phyloP scores from a whole-genome alignment of 37 sponge, comb jelly and placozoan genomes.

The Oscarella lobularis region DNA sequence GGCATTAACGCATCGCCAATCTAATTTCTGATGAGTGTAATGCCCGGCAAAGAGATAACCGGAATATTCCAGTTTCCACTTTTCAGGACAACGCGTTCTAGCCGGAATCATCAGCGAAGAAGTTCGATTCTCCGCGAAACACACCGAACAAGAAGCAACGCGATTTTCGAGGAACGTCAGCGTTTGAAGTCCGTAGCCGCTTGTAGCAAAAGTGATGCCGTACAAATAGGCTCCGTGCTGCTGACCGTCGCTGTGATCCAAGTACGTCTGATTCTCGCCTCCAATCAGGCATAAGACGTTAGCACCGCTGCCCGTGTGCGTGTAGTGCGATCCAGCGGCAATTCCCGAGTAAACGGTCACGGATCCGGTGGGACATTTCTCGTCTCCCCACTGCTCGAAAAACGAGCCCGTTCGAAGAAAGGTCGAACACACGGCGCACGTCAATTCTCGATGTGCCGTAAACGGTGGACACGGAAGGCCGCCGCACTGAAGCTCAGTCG shows the following conservation, averaged over 20 bases:
- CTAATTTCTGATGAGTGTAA: neutral
- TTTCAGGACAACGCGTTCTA: neutral
- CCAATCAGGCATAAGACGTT: neutral
- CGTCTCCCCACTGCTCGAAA: neutral
- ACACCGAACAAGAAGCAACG: slow-evolving; percentile 8
- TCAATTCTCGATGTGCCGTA: neutral
- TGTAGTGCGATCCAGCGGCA: neutral
- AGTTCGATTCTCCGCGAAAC: neutral
- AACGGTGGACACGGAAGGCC: slow-evolving; percentile 1
- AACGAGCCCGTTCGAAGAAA: neutral
- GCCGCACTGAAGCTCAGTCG: neutral
- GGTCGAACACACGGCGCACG: neutral
- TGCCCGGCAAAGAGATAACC: neutral
- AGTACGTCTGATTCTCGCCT: neutral
- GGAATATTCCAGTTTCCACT: slow-evolving; percentile 6
- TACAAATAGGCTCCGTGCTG: neutral
- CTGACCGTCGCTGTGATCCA: neutral
- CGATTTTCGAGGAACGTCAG: neutral
- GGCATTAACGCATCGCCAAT: neutral
- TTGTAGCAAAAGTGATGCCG: neutral
- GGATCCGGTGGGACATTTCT: neutral
- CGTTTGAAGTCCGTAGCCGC: slow-evolving; percentile 8
- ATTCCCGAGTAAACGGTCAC: neutral
- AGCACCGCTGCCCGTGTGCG: neutral
- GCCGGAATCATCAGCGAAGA: slow-evolving; percentile 11